Conservation (phyloP, 2,113 vertebrate species). For the Glaucomys volans region DNA sequence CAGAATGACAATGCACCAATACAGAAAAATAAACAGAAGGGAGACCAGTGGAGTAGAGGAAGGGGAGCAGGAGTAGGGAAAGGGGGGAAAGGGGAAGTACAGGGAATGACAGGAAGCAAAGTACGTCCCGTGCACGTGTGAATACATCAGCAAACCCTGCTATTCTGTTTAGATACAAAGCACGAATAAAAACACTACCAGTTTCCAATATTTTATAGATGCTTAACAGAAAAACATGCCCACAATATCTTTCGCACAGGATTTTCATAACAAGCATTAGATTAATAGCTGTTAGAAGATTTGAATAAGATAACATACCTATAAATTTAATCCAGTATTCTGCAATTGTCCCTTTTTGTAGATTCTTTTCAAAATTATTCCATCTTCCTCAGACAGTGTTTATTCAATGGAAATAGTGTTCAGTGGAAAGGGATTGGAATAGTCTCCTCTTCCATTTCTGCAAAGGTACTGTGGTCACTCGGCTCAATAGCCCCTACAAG, state of each 20-base stretch:
- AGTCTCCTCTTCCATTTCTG: neutral
- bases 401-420: neutral
- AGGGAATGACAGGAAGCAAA: no score
- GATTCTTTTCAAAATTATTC: neutral
- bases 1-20: no score
- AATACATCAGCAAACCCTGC: no score
- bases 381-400: neutral
- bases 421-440: neutral
- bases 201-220: neutral
- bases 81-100: no score
- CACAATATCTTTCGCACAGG: neutral
- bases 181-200: no score
- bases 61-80: no score
- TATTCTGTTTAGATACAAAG: no score
- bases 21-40: no score
- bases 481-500: neutral
- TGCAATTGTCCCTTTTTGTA: neutral
- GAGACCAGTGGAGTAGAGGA: no score
- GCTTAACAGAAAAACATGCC: neutral
- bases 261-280: neutral
- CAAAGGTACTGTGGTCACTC: neutral
- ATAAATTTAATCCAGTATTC: neutral
- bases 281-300: neutral
- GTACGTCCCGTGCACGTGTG: no score
- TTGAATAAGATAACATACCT: neutral